Evolutionary conservation across 2,797 vertebrate genomes (phyloP).

Genomic region (Remorina albescens): DNA sequence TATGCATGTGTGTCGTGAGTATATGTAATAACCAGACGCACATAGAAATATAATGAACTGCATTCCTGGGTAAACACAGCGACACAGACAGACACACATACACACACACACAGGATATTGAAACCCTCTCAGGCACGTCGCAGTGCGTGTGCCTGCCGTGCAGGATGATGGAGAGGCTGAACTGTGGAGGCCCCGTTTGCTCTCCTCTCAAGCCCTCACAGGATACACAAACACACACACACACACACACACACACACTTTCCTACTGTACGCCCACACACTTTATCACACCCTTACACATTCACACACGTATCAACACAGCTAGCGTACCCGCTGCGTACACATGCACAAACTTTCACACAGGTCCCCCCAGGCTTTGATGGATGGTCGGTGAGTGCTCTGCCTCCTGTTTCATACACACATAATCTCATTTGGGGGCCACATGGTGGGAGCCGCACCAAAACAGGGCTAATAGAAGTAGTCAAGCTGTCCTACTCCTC

Average conservation of each 20-base stretch:
- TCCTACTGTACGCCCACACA: slow-evolving; percentile 55
- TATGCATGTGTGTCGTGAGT: slow-evolving; percentile 56
- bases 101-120: slow-evolving; percentile 74
- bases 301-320: slow-evolving; percentile 35
- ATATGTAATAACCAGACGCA: slow-evolving; percentile 73
- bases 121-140: slow-evolving; percentile 83
- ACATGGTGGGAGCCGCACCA: slow-evolving; percentile 66
- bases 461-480: slow-evolving; percentile 81
- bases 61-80: slow-evolving; percentile 73
- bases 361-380: slow-evolving; percentile 81
- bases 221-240: slow-evolving; percentile 55
- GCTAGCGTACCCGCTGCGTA: slow-evolving; percentile 56
- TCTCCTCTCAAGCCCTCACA: slow-evolving; percentile 60
- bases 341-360: slow-evolving; percentile 72
- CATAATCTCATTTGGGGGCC: slow-evolving; percentile 84
- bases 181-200: slow-evolving; percentile 69
- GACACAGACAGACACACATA: slow-evolving; percentile 32
- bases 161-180: slow-evolving; percentile 83
- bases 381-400: slow-evolving; percentile 83
- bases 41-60: slow-evolving; percentile 77
- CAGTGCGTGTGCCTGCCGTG: slow-evolving; percentile 70
- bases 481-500: slow-evolving; percentile 69
- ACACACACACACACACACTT: slow-evolving; percentile 43
- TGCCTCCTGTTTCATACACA: slow-evolving; percentile 79
- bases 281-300: slow-evolving; percentile 59